Evolutionary conservation across 2,113 vertebrate genomes (phyloP).

Genomic region (Scartelaos histophorus): DNA sequence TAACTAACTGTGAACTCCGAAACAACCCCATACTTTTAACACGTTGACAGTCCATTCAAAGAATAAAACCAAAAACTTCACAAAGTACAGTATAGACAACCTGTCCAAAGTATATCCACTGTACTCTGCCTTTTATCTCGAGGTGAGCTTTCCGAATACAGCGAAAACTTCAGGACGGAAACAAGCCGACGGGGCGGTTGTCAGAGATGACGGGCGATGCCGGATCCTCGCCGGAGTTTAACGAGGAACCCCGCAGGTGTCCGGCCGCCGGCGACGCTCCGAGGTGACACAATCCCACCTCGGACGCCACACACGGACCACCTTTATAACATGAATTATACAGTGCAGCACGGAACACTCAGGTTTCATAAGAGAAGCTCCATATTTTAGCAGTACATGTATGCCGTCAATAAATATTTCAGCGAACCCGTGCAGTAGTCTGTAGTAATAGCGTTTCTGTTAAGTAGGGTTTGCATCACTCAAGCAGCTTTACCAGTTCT

Average conservation of each 20-base stretch:
- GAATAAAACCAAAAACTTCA: not conserved
- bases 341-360: constrained; percentile 23
- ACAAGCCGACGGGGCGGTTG: constrained; percentile 34
- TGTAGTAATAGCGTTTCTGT: not conserved
- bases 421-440: constrained; percentile 9
- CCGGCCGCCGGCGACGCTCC: constrained; percentile 36
- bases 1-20: too few relatives aligned
- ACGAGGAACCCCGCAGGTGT: constrained; percentile 48
- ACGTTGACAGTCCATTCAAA: not conserved
- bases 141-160: not conserved
- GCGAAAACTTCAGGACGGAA: constrained; percentile 17
- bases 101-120: constrained; percentile 2
- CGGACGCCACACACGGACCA: constrained; percentile 20
- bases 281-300: constrained; percentile 41
- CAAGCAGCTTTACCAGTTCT: not conserved
- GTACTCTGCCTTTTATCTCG: not conserved
- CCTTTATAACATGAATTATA: constrained; percentile 41
- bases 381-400: constrained; percentile 15
- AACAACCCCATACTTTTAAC: not conserved
- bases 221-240: constrained; percentile 35
- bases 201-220: constrained; percentile 44
- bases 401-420: constrained; percentile 32
- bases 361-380: constrained; percentile 19
- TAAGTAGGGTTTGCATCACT: not conserved
- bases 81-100: constrained; percentile 1